Percentiles rank a stretch among this genome's conserved stretches.
phyloP scores from a whole-genome alignment of 2,797 vertebrate genomes.

The Halcyon smyrnensis region DNA sequence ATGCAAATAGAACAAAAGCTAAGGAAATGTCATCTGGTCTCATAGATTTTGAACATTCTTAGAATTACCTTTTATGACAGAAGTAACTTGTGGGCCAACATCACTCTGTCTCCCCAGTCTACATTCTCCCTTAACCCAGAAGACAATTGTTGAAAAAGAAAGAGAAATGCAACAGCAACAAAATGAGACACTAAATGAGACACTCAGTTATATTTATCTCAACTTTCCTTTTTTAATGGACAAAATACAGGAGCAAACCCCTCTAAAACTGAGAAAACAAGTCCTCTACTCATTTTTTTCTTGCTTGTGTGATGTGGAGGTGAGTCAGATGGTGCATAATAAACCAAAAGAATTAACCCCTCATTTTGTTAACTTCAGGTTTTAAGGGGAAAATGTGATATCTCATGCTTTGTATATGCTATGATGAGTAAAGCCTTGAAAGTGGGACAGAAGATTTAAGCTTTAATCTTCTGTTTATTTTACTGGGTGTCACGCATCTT shows the following conservation, averaged over 20 bases:
- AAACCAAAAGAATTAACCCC: neutral
- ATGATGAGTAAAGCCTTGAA: neutral
- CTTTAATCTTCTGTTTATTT: slow-evolving; percentile 9
- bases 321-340: neutral
- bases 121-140: neutral
- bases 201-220: neutral
- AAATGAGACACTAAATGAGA: neutral
- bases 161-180: neutral
- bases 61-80: neutral
- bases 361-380: neutral
- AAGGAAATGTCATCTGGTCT: neutral
- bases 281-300: neutral
- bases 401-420: neutral
- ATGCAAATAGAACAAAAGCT: neutral
- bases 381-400: neutral
- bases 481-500: neutral
- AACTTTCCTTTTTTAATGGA: neutral
- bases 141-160: neutral
- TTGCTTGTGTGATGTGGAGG: neutral
- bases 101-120: neutral
- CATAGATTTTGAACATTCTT: neutral
- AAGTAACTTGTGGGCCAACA: neutral
- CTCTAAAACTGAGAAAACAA: neutral
- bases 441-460: neutral
- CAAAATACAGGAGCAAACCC: neutral